phyloP scores from a whole-genome alignment of 2,797 vertebrate genomes.

The Leptodon cayanensis region DNA sequence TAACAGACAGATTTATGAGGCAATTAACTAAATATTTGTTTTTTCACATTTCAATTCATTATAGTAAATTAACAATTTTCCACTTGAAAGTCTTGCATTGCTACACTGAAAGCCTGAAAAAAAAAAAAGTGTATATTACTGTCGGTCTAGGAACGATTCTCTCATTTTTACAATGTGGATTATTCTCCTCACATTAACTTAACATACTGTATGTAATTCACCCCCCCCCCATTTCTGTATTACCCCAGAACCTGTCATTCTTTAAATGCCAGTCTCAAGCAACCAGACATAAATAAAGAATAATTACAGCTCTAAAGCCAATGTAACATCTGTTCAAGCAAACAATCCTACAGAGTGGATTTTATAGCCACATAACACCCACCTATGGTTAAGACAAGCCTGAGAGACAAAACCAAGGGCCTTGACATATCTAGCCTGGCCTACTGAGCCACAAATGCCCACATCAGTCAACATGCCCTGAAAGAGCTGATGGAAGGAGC shows the following conservation, averaged over 20 bases:
- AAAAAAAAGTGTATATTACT: background rate
- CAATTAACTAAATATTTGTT: conserved; percentile 75
- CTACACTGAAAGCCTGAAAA: conserved; percentile 24
- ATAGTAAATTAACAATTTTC: conserved; percentile 71
- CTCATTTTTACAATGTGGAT: background rate
- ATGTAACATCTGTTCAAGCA: conserved; percentile 29
- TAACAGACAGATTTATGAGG: conserved; percentile 71
- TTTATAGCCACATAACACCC: background rate
- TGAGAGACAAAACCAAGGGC: background rate
- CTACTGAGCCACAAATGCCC: background rate
- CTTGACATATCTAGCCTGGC: background rate
- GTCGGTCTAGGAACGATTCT: background rate
- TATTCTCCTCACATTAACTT: conserved; percentile 1
- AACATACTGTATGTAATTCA: background rate
- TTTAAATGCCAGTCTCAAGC: conserved; percentile 34
- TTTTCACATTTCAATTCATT: conserved; percentile 71
- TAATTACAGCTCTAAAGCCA: conserved; percentile 41
- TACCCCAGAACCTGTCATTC: conserved; percentile 6
- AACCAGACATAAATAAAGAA: conserved; percentile 46
- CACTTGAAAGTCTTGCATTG: conserved; percentile 60
- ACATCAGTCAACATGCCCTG: background rate
- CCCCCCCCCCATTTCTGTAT: background rate
- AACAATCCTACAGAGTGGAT: background rate
- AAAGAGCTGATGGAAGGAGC: background rate
- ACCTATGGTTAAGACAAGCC: background rate